These are phyloP conservation scores for Suillia variegata DNA, from an alignment of 2,888 invertebrate species.

Conservation along the genomic window DNA sequence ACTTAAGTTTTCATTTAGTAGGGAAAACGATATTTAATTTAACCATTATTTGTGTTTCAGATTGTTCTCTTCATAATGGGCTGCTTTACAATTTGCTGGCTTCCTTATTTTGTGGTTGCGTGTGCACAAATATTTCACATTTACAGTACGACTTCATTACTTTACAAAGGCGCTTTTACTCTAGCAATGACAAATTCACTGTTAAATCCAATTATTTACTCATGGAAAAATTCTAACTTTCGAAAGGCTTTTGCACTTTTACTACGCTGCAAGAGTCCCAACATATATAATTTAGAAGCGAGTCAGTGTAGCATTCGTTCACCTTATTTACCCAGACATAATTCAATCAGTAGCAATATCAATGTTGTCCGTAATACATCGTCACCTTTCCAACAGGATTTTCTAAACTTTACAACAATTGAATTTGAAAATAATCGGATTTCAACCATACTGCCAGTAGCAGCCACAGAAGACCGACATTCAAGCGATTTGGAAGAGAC, in stretches of 20 bases:
- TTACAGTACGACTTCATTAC: constrained; percentile 64
- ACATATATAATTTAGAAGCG: constrained; percentile 59
- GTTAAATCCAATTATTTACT: constrained; percentile 82
- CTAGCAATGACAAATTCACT: constrained; percentile 81
- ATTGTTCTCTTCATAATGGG: constrained; percentile 79
- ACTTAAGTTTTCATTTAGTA: no score
- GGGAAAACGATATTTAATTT: no score
- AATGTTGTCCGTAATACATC: no score
- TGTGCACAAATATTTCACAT: constrained; percentile 67
- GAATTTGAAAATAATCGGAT: no score
- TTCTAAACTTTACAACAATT: no score
- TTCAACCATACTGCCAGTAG: no score
- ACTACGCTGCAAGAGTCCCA: constrained; percentile 70
- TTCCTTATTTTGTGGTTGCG: constrained; percentile 76
- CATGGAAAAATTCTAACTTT: constrained; percentile 83
- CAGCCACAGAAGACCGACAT: neutral
- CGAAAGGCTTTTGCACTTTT: constrained; percentile 74
- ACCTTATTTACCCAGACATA: constrained; percentile 9
- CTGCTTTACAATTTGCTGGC: constrained; percentile 81
- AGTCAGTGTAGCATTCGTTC: constrained; percentile 32
- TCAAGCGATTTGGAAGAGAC: no score
- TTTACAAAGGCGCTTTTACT: constrained; percentile 71
- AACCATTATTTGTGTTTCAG: no score
- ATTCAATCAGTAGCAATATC: constrained; percentile 6
- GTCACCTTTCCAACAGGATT: no score